Conservation (phyloP, 1,140 invertebrate species). For the Saccostrea glomerata region DNA sequence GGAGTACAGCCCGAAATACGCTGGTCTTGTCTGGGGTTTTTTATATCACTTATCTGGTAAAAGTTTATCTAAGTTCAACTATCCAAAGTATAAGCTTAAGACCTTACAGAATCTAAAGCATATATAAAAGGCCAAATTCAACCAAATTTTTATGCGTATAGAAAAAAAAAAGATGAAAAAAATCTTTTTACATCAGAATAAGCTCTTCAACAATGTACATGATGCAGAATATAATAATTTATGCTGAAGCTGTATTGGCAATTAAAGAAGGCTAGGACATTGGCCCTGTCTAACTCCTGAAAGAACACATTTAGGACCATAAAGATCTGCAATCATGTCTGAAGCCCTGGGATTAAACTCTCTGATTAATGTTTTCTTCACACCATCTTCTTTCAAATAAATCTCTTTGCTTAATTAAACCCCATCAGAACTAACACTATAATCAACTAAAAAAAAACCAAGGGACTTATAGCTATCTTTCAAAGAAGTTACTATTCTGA, state of each 20-base stretch:
- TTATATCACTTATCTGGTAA: neutral
- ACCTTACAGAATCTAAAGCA: no score
- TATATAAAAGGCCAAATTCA: no score
- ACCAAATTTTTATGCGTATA: neutral
- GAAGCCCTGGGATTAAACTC: neutral
- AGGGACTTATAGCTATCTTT: neutral
- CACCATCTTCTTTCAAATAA: conserved; percentile 35
- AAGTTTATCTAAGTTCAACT: neutral
- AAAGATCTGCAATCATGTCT: conserved; percentile 9
- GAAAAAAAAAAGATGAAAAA: neutral
- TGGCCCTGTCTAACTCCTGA: neutral
- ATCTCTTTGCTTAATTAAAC: conserved; percentile 21
- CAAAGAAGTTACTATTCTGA: no score
- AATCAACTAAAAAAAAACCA: neutral
- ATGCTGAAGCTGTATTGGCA: conserved; percentile 1
- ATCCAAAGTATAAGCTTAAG: neutral
- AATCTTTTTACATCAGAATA: neutral
- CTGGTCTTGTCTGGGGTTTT: neutral
- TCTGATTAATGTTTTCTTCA: conserved; percentile 18
- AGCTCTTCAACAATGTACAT: neutral
- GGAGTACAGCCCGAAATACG: neutral
- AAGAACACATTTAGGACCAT: conserved; percentile 36
- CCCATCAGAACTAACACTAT: conserved; percentile 9
- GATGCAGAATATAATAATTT: conserved; percentile 1
- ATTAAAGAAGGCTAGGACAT: conserved; percentile 7